Evolutionary conservation across 1,140 invertebrate species (phyloP), one percentile per base, ranked within the genome.

Genomic region (Drosophila virilis): DNA sequence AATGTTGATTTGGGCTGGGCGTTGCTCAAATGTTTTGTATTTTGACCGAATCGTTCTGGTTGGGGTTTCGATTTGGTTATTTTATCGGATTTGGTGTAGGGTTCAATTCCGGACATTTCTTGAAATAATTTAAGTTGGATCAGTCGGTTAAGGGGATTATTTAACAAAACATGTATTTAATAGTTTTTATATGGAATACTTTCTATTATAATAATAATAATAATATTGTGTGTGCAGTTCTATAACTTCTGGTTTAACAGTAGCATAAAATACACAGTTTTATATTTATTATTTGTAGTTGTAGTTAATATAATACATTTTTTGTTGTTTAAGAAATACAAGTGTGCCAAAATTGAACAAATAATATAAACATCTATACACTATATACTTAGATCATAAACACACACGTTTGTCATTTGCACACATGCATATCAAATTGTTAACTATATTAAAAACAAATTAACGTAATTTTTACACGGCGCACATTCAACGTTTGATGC

Each of bases 231-330:
- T 75, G 72, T 62, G 50, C 58, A 72, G 17, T 65, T 83, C 60
- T 69, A 80, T 65, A 69, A 85, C 77, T 80, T 74, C 69, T 85
- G 81, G 43, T 35, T 40, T 52, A 65, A 62, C 77, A 80, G 74
- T 65, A 80, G 84, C 69, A 65, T 80, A 60, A 89, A 84, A 80
- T 84, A 89, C 83, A 88, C 68, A 88, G 54, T 69, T 59, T 80
- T 62, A 77, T 72, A 61, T 70, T 80, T 90, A 85, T 80, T 72
- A 68, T 73, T 46, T 73, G 70, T 69, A 74, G 38, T 74, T 59
- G 82, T 85, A 85, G 78, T 86, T 78, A 85, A 85, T 85, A 85
- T 85, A 85, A 85, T 85, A 85, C 82, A 85, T 78, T 80, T 50
- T 85, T 51, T 71, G 75, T 80, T 50, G 80, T 83, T 28, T 28